Conservation (phyloP, 2,888 invertebrate genomes). For the Xylota sylvarum region DNA sequence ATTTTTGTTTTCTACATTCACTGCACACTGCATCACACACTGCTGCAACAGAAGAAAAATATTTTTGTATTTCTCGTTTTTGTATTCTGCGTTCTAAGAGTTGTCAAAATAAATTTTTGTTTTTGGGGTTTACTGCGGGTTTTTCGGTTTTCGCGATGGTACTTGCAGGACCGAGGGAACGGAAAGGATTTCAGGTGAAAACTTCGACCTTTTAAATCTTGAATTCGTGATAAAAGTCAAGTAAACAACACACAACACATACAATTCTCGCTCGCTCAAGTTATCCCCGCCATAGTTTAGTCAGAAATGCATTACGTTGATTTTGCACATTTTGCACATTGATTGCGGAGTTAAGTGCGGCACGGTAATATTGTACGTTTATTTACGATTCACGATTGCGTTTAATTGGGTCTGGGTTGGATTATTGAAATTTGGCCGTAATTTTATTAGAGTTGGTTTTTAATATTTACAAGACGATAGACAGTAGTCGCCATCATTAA, state of each 20-base stretch:
- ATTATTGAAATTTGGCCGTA: constrained; percentile 72
- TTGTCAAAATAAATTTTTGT: constrained; percentile 75
- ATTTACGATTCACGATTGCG: constrained; percentile 58
- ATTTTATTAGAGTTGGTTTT: constrained; percentile 79
- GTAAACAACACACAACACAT: constrained; percentile 79
- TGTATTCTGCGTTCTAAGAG: constrained; percentile 76
- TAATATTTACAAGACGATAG: constrained; percentile 83
- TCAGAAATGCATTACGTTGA: constrained; percentile 77
- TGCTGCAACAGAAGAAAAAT: constrained; percentile 72
- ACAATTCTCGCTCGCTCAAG: constrained; percentile 77
- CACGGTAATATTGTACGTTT: constrained; percentile 56
- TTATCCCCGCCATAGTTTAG: constrained; percentile 80
- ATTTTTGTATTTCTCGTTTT: constrained; percentile 69
- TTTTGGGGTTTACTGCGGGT: constrained; percentile 57
- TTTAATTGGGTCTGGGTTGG: constrained; percentile 69
- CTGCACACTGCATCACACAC: constrained; percentile 69
- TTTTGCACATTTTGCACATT: constrained; percentile 76
- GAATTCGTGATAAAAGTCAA: constrained; percentile 74
- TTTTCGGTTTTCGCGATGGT: constrained; percentile 55
- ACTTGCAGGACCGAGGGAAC: constrained; percentile 24
- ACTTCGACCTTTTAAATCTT: constrained; percentile 68
- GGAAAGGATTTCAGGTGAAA: constrained; percentile 60
- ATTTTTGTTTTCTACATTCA: constrained; percentile 53
- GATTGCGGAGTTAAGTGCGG: constrained; percentile 51
- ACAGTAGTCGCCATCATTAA: constrained; percentile 82